A percentile compares a stretch with the other conserved stretches of the same genome.
These are phyloP conservation scores for Hedychridium roseum DNA, from an alignment of 2,888 invertebrate species.

Conservation along the genomic window DNA sequence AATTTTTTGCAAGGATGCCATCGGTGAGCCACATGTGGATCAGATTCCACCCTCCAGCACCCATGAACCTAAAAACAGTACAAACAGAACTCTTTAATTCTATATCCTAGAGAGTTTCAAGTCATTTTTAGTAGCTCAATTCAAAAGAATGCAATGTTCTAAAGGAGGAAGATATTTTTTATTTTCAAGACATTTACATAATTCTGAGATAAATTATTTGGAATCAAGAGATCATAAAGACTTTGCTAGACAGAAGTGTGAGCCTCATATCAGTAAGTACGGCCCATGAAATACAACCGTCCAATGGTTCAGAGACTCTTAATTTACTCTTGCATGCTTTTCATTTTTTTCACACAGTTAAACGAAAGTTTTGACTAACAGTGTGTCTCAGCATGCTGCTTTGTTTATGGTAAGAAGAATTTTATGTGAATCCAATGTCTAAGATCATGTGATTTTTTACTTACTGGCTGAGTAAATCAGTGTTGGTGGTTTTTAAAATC, in stretches of 20 bases:
- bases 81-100: no score
- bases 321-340: conserved; percentile 50
- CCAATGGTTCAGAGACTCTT: conserved; percentile 57
- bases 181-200: no score
- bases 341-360: conserved; percentile 35
- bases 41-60: conserved; percentile 90
- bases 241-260: conserved; percentile 30
- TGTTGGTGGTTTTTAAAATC: conserved; percentile 86
- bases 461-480: conserved; percentile 81
- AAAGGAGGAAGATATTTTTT: no score
- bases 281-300: conserved; percentile 41
- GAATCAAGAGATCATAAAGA: conserved; percentile 1
- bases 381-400: conserved; percentile 44
- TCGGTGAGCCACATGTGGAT: conserved; percentile 92
- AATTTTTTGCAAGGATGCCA: conserved; percentile 83
- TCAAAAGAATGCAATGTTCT: no score
- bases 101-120: no score
- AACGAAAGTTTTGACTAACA: conserved; percentile 28
- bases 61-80: conserved; percentile 78
- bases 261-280: conserved; percentile 57
- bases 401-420: background rate
- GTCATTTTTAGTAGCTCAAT: no score
- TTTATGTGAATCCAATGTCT: background rate
- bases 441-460: conserved; percentile 46
- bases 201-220: background rate